Base-by-base conservation (phyloP, 2,888 invertebrate species). In the Athalia circularis region DNA sequence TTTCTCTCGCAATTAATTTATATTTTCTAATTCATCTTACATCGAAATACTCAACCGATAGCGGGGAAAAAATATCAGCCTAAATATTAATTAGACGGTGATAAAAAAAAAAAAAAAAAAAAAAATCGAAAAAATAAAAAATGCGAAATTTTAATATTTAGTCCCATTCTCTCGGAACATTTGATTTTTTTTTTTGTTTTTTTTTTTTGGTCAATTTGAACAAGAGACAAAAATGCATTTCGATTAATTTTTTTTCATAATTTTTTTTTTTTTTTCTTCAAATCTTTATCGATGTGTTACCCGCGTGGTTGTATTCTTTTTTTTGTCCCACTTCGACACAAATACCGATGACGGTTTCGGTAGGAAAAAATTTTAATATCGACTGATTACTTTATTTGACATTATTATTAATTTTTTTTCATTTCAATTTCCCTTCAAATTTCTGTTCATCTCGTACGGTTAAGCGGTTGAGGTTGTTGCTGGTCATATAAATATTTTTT, bases 181-280 rank as follows among this genome's bases (percentile, higher is more conserved):
- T 62, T 62, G 0, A 29, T 62, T 29, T 62, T 62, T 9, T 45
- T n/a, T n/a, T 65, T 47, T 3, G 4, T 48, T n/a, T 45, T 65
- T 65, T 47, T 47, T n/a, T 65, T 48, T 65, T n/a, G n/a, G 45
- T 3, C 43, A 62, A 50, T 65, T 65, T 65, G 65, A 50, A 15
- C 6, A 13, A 47, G 4, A 11, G 62, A 62, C 0, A 62, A 62
- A 62, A 62, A 62, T 59, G 13, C 13, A 59, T 59, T n/a, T n/a
- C 1, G 0, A 5, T n/a, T 29, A 3, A 29, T 7, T n/a, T 79
- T 77, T 78, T 80, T 52, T 76, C 65, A 45, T 78, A 50, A 7
- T 57, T 80, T 61, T 80, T 29, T 74, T 48, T n/a, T 15, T 65
- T 80, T 70, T 57, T 57, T 8, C 43, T 50, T 80, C 8, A 29